Evolutionary conservation across 2,888 invertebrate genomes (phyloP), one percentile per base, ranked within the genome.

Genomic region (Diabrotica balteata): DNA sequence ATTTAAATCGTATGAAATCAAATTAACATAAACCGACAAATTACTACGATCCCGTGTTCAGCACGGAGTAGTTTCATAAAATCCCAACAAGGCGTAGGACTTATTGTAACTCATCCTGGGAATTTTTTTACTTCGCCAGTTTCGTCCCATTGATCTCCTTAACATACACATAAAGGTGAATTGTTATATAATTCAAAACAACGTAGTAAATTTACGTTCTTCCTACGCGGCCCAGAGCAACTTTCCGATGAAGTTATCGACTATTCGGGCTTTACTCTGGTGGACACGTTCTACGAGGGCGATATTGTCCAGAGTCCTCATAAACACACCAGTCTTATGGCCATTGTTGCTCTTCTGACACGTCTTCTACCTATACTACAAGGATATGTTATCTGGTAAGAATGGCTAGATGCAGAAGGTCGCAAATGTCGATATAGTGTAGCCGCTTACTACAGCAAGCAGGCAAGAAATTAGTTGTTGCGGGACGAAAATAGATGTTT

Each of bases 241-340:
- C 45, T 57, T 44, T 57, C 44, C 55, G 55, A 64, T 64, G 51
- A 64, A 64, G 52, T 64, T 64, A 64, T 64, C 64, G 64, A 11
- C 64, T 57, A 57, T 42, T 64, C 58, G 64, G 58, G 45, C 59
- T 57, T 42, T 44, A 45, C 43, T 47, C 45, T 45, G 42, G 64
- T 64, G 64, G 64, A 64, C 64, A 64, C 55, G 64, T 64, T 64
- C 57, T 58, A 44, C 58, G 64, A 64, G 58, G 64, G 64, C 64
- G 64, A 64, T 64, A 64, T 64, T 64, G 64, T 64, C 50, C 58
- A 55, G 46, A 58, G 51, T 52, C 22, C 64, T 64, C 64, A 64
- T 64, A 64, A 64, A 64, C 58, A 58, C 51, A 51, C 44, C 53
- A 22, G 64, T 55, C 64, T 64, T 64, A 64, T 64, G 46, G 58